Evolutionary conservation across 2,797 vertebrate species (phyloP).

Genomic region (Manis pentadactyla): DNA sequence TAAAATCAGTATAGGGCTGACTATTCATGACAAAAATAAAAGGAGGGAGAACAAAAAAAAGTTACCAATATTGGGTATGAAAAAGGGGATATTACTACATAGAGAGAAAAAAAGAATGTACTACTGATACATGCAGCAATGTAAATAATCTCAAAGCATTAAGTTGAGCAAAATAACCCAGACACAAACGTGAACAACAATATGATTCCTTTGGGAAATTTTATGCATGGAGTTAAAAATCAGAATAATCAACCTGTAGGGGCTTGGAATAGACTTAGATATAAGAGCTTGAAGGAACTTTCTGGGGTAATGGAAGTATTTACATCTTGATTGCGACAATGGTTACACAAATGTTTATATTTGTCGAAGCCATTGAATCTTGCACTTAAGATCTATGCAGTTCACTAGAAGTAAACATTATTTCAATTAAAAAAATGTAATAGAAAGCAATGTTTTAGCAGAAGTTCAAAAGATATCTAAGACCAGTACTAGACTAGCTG

Average conservation of each 20-base stretch:
- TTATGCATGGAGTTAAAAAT: background rate
- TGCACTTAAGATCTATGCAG: background rate
- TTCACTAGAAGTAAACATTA: background rate
- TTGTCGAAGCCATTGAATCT: background rate
- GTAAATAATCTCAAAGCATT: background rate
- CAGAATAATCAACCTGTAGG: background rate
- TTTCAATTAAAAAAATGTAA: background rate
- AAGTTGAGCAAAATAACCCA: background rate
- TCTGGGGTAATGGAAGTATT: background rate
- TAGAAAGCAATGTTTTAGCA: background rate
- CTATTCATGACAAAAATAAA: background rate
- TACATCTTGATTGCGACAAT: background rate
- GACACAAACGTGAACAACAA: background rate
- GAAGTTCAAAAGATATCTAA: conserved; percentile 7
- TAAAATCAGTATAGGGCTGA: background rate
- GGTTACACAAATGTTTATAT: background rate
- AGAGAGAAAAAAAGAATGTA: background rate
- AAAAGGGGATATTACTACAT: background rate
- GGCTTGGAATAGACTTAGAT: background rate
- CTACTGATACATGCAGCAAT: background rate
- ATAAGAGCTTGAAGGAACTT: background rate
- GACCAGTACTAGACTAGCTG: background rate
- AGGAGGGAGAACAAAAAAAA: background rate
- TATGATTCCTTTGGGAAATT: background rate
- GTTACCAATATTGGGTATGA: background rate